Evolutionary conservation across 2,797 vertebrate genomes (phyloP), one percentile per base, ranked within the genome.

Genomic region (Acanthopagrus latus): DNA sequence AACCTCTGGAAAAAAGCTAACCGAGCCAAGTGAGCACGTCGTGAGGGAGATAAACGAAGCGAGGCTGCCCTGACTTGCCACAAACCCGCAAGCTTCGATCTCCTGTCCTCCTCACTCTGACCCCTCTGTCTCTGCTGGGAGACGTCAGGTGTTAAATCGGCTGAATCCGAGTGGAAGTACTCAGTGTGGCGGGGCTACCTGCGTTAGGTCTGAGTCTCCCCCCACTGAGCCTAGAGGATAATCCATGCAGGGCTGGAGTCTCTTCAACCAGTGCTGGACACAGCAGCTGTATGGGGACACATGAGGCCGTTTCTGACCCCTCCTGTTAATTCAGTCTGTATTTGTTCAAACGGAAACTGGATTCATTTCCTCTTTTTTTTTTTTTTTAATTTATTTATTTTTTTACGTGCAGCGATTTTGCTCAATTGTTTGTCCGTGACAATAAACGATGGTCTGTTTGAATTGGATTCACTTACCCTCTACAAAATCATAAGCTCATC

Each of bases 61-160:
- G 65, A 58, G 50, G 74, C 77, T 57, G 52, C 52, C 43, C 59
- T 66, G 71, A 75, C 62, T 2, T 7, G 3, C 70, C 29, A 79
- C 64, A 84, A 78, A 79, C 75, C 54, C 64, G 62, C 57, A 63
- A 27, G 41, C 77, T 84, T 89, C 50, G 63, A 85, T 88, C 64
- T 77, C 55, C 69, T 77, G 77, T 88, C 76, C 66, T 29, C 70
- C 78, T 80, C 64, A 52, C 64, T 89, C 74, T 83, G 71, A 84
- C 87, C 74, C 43, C 46, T 25, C 29, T 33, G 29, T 33, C 71
- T 68, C 65, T 58, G 47, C 7, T 41, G 71, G 74, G 80, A 69
- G 38, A 64, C 33, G 18, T 27, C 29, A 7, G 23, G 51, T 71
- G 51, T 76, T 82, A 84, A 88, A 89, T 76, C 79, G 81, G 60